Evolutionary conservation across 2,113 vertebrate genomes (phyloP).

Genomic region (Sinocyclocheilus maitianheensis): DNA sequence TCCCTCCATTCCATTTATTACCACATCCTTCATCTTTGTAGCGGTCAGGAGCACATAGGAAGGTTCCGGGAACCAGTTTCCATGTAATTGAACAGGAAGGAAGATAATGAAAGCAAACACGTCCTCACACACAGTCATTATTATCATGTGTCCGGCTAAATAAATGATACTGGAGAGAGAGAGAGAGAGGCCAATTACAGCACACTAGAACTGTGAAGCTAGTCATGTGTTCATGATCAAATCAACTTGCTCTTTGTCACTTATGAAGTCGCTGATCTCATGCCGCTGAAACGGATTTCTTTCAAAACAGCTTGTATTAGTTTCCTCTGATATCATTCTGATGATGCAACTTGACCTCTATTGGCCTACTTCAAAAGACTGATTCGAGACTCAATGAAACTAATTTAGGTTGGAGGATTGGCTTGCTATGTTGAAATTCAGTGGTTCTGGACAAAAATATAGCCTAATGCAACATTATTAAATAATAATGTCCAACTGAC

Average conservation of each 20-base stretch:
- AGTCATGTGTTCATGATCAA: constrained; percentile 15
- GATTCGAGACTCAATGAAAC: neutral
- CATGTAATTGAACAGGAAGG: constrained; percentile 33
- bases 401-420: neutral
- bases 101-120: constrained; percentile 45
- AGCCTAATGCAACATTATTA: neutral
- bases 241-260: constrained; percentile 19
- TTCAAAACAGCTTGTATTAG: neutral
- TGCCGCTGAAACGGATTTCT: neutral
- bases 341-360: constrained; percentile 5
- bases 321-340: constrained; percentile 7
- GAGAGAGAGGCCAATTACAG: constrained; percentile 17
- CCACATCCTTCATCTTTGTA: neutral
- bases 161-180: constrained; percentile 17
- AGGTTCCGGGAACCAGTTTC: constrained; percentile 66
- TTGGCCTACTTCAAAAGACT: constrained; percentile 12
- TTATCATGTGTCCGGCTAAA: constrained; percentile 25
- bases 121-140: constrained; percentile 17
- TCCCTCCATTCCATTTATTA: neutral
- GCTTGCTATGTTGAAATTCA: neutral
- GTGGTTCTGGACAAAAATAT: neutral
- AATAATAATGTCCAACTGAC: constrained; percentile 9
- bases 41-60: constrained; percentile 38
- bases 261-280: neutral
- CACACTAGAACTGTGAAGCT: neutral